Percentiles rank a stretch among this genome's conserved stretches.
Conservation (phyloP, 2,888 invertebrate genomes). For the Lithosia quadra region DNA sequence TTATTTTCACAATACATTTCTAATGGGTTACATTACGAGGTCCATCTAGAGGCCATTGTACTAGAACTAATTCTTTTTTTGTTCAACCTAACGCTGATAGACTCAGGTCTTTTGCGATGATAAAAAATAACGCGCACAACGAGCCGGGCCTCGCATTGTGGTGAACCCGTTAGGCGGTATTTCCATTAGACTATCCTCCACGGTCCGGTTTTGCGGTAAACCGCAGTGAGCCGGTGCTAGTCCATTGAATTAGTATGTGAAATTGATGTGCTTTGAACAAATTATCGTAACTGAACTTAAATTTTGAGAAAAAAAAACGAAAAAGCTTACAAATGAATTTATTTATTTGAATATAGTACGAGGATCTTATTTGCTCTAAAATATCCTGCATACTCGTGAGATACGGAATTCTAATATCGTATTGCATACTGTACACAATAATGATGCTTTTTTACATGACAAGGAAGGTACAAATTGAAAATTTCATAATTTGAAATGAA, state of each 20-base stretch:
- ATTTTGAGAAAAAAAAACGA: no score
- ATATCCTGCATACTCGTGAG: no score
- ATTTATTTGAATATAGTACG: no score
- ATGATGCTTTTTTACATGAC: no score
- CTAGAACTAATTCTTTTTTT: conserved; percentile 17
- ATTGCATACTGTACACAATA: no score
- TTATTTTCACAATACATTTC: not conserved
- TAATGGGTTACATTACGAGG: conserved; percentile 10
- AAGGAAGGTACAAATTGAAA: no score
- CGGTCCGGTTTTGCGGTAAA: not conserved
- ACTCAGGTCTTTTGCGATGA: not conserved
- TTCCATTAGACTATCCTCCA: not conserved
- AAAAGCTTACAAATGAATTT: no score
- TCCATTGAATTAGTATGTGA: not conserved
- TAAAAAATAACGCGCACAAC: not conserved
- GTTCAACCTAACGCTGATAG: not conserved
- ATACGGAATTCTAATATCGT: no score
- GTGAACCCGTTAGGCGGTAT: not conserved
- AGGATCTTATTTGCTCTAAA: no score
- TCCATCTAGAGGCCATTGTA: conserved; percentile 40
- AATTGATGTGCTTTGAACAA: not conserved
- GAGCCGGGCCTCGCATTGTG: not conserved
- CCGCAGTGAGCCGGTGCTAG: not conserved
- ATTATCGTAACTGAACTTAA: no score
- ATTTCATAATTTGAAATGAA: no score